Base-by-base conservation (phyloP, 92 coral and sea anemone genomes). In the Ricordea florida region DNA sequence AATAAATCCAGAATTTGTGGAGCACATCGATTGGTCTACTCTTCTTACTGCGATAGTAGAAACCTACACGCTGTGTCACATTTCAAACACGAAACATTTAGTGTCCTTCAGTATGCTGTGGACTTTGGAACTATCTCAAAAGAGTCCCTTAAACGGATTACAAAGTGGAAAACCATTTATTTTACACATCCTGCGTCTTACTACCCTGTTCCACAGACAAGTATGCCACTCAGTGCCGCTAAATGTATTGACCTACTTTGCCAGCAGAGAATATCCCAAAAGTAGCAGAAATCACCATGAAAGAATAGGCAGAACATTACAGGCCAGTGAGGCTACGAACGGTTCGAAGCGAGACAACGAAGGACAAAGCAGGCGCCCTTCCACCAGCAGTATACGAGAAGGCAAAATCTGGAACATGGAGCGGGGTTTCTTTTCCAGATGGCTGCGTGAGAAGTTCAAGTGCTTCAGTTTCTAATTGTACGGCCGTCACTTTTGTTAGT, bases 61-160 rank as follows among this genome's bases (percentile, higher is more conserved):
- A 85, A 85, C 67, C 46, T 85, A 15, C 89, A 85, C 59, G 89
- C 86, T 6, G 91, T 90, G 40, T 90, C 89, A 23, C 89, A 86
- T 74, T 82, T 86, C 51, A 85, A 86, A 66, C 84, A 74, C 37
- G 83, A 85, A 37, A 76, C 96, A 6, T 90, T 90, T 71, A 86
- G 85, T 62, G 83, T 67, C 21, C 81, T 80, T 35, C 77, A 80
- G 42, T 89, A 89, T 60, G 82, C 90, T 21, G 74, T 56, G 40
- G 84, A 84, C 62, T 85, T 79, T 37, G 87, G 87, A 13, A 73
- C 78, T 28, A 85, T 74, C 60, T 80, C 78, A 6, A 85, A 85
- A 58, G 86, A 81, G 52, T 90, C 96, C 18, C 69, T 90, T 17
- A 89, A 61, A 17, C 87, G 62, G 49, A 69, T 58, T 50, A 88